Evolutionary conservation across 1,140 invertebrate species (phyloP).

Genomic region (Scylla paramamosain): DNA sequence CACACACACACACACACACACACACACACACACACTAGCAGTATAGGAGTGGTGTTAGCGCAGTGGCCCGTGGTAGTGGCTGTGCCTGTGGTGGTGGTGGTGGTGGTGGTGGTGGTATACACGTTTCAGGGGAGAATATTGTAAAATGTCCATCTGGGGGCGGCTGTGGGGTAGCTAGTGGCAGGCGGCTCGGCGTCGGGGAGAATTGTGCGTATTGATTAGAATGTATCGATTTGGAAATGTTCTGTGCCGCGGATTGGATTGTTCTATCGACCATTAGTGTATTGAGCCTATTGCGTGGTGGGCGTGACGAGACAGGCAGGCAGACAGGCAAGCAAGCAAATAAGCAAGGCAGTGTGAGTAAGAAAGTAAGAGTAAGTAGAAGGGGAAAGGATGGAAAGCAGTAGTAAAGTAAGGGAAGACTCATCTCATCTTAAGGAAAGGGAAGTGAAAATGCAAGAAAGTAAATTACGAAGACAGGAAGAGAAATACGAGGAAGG

Average conservation of each 20-base stretch:
- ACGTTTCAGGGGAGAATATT: not conserved
- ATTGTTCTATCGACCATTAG: not conserved
- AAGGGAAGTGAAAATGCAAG: conserved; percentile 15
- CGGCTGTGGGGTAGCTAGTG: not conserved
- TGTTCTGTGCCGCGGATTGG: not conserved
- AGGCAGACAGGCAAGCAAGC: not conserved
- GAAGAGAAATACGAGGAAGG: not conserved
- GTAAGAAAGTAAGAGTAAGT: not conserved
- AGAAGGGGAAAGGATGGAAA: not conserved
- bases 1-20: no score
- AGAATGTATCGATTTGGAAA: not conserved
- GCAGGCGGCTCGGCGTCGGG: not conserved
- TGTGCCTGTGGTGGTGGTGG: not conserved
- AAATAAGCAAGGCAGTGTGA: not conserved
- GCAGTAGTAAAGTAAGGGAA: not conserved
- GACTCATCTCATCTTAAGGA: not conserved
- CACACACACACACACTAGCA: no score
- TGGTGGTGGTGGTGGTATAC: no score
- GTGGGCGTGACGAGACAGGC: not conserved
- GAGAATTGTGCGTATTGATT: not conserved
- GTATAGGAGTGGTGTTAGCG: no score
- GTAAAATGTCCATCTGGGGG: not conserved
- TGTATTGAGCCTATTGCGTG: not conserved
- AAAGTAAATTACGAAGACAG: not conserved
- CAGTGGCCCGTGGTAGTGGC: not conserved